phyloP scores from a whole-genome alignment of 1,140 invertebrate species.

The Brachionus calyciflorus region DNA sequence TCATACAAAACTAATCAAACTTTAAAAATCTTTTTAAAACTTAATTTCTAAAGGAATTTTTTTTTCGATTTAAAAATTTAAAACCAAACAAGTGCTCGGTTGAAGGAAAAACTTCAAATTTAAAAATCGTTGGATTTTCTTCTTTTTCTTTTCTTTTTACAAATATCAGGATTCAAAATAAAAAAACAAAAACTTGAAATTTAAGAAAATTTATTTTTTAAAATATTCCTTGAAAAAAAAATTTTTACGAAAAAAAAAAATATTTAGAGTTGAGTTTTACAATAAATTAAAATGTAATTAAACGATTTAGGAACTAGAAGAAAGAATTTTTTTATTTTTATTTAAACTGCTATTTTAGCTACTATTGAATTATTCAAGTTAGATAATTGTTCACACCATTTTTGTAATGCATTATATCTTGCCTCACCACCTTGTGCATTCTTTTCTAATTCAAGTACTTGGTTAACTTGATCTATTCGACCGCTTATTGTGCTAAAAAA shows the following conservation, averaged over 20 bases:
- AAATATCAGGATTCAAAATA: no score
- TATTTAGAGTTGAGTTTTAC: neutral
- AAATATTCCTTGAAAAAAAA: neutral
- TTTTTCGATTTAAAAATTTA: no score
- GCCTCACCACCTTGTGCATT: conserved; percentile 70
- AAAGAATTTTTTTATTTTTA: neutral
- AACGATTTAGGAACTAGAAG: no score
- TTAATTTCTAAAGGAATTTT: no score
- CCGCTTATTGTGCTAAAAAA: conserved; percentile 82
- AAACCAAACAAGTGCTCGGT: no score
- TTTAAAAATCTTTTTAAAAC: no score
- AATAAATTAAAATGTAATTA: conserved; percentile 27
- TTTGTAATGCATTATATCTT: conserved; percentile 86
- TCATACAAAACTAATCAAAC: no score
- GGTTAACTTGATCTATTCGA: conserved; percentile 91
- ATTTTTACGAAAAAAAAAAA: neutral
- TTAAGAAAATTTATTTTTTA: no score
- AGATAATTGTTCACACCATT: conserved; percentile 87
- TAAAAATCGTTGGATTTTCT: no score
- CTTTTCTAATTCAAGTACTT: conserved; percentile 79
- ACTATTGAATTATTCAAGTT: conserved; percentile 82
- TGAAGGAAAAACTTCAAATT: no score
- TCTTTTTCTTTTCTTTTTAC: no score
- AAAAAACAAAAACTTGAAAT: no score
- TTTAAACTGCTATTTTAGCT: conserved; percentile 61